Conservation (phyloP, 30 jellyfish, hydroid and myxozoan genomes). For the Pelagia noctiluca region DNA sequence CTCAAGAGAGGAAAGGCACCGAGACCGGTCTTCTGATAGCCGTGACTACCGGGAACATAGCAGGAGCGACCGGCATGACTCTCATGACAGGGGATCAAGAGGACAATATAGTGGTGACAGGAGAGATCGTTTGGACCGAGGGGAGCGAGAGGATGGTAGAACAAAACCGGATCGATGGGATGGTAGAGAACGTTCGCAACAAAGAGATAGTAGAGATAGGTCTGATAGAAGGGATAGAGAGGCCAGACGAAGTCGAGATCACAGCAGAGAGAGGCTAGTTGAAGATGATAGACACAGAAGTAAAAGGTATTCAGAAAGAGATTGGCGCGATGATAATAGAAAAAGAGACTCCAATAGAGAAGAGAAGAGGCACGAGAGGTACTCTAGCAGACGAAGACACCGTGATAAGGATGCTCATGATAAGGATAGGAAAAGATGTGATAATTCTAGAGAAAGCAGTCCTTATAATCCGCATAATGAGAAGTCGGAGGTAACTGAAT, state of each 20-base stretch:
- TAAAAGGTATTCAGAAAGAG: conserved; percentile 9
- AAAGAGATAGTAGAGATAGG: conserved; percentile 35
- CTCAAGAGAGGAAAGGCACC: neutral
- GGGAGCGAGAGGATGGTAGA: neutral
- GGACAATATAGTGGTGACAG: neutral
- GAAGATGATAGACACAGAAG: conserved; percentile 19
- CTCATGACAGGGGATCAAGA: neutral
- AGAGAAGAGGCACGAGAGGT: conserved; percentile 13
- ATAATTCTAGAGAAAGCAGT: too few species aligned
- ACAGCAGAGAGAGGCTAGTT: conserved; percentile 8
- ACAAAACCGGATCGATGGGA: conserved; percentile 1
- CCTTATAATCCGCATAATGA: too few species aligned
- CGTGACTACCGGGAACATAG: too few species aligned
- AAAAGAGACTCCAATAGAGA: conserved; percentile 14
- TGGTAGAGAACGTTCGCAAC: conserved; percentile 25
- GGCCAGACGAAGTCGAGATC: conserved; percentile 23
- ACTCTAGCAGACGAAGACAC: neutral
- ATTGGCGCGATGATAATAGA: neutral
- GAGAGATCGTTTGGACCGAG: neutral
- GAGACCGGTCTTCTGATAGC: too few species aligned
- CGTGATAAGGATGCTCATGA: too few species aligned
- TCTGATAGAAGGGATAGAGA: neutral
- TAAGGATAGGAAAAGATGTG: too few species aligned
- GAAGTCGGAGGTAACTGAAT: too few species aligned
- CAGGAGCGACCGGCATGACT: too few species aligned